phyloP scores from a whole-genome alignment of 2,113 vertebrate genomes.

The Pseudorasbora parva region DNA sequence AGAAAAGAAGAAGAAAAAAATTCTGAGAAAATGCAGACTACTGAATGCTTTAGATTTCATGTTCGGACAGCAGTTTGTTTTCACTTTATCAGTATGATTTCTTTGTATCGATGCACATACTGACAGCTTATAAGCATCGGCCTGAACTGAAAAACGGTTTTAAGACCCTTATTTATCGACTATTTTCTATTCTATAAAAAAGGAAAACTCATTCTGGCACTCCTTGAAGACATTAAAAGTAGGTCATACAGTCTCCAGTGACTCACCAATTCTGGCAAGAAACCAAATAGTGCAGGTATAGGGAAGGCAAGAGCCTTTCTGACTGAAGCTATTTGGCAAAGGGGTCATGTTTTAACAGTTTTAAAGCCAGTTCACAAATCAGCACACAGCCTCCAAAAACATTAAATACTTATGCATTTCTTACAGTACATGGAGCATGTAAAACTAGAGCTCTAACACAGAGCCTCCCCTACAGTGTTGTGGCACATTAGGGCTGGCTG shows the following conservation, averaged over 20 bases:
- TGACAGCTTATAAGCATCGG: conserved; percentile 65
- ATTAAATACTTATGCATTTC: conserved; percentile 34
- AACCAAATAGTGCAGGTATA: conserved; percentile 75
- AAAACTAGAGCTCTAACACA: conserved; percentile 20
- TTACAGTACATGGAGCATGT: conserved; percentile 23
- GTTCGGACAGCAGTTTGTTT: background rate
- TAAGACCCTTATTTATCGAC: conserved; percentile 72
- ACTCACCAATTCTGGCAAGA: conserved; percentile 76
- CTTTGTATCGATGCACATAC: conserved; percentile 61
- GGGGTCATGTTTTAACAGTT: conserved; percentile 47
- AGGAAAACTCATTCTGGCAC: conserved; percentile 68
- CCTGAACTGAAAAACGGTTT: conserved; percentile 65
- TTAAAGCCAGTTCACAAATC: conserved; percentile 47
- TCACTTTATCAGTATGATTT: conserved; percentile 55
- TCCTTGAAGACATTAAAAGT: conserved; percentile 75
- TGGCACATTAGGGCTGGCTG: background rate
- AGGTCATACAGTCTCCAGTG: conserved; percentile 80
- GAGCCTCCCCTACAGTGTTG: background rate
- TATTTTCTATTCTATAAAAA: conserved; percentile 70
- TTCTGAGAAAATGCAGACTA: background rate
- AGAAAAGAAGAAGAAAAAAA: background rate
- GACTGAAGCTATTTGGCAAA: conserved; percentile 58
- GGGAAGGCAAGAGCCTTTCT: conserved; percentile 58
- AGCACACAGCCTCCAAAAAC: conserved; percentile 6
- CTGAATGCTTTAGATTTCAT: background rate